phyloP scores from a whole-genome alignment of 1,140 invertebrate species.

The Penaeus vannamei region DNA sequence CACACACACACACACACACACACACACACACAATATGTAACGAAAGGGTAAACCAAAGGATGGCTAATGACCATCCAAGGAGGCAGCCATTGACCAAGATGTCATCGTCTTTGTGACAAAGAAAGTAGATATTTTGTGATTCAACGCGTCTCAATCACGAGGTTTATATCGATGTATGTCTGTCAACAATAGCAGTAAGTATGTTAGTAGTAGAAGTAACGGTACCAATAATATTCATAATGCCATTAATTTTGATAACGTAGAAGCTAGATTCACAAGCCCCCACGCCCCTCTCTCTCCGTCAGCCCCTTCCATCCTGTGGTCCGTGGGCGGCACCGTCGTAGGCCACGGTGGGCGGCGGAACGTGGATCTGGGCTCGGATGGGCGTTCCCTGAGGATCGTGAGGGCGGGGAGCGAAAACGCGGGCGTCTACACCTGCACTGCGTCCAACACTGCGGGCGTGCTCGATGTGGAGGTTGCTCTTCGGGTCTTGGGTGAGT shows the following conservation, averaged over 20 bases:
- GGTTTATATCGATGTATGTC: neutral
- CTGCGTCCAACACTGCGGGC: constrained; percentile 71
- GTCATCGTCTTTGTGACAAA: no score
- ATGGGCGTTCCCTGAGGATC: constrained; percentile 41
- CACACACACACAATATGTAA: no score
- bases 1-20: neutral
- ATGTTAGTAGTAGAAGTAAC: neutral
- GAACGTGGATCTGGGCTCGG: constrained; percentile 32
- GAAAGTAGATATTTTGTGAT: no score
- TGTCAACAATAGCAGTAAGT: neutral
- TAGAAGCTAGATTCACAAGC: no score
- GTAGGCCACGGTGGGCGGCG: constrained; percentile 39
- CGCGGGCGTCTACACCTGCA: constrained; percentile 73
- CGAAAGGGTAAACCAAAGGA: no score
- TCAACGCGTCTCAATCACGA: no score
- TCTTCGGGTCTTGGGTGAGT: constrained; percentile 48
- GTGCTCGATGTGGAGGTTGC: constrained; percentile 43
- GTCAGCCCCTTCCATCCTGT: constrained; percentile 39
- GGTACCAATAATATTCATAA: neutral
- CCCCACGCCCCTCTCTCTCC: no score
- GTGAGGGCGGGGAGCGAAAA: constrained; percentile 68
- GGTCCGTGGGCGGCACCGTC: constrained; percentile 30
- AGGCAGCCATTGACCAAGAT: no score
- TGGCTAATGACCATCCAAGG: no score
- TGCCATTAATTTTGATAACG: no score